Conservation (phyloP, 2,797 vertebrate species). For the Harpagifer antarcticus region DNA sequence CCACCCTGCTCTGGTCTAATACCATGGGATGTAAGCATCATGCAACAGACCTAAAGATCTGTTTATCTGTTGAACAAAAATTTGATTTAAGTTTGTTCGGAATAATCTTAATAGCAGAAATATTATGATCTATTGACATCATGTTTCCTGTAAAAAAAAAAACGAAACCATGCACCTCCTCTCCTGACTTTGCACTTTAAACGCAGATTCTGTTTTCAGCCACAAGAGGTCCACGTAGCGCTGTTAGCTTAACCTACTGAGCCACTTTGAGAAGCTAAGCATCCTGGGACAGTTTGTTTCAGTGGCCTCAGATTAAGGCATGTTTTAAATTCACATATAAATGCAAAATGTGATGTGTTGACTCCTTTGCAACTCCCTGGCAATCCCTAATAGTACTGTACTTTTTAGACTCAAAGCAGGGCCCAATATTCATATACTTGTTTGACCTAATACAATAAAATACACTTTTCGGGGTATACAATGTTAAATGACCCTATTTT, state of each 20-base stretch:
- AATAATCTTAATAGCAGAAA: background rate
- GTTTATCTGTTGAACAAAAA: background rate
- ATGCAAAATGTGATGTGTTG: background rate
- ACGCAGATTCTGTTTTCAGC: constrained; percentile 39
- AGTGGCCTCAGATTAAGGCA: background rate
- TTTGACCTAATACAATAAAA: background rate
- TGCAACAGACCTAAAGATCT: background rate
- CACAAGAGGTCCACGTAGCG: constrained; percentile 72
- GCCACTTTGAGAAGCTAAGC: background rate
- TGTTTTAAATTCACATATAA: constrained; percentile 6
- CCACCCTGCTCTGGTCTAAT: background rate
- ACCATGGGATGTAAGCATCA: background rate
- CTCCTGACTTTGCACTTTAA: background rate
- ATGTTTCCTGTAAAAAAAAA: background rate
- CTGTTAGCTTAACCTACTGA: constrained; percentile 20
- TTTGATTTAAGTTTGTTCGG: background rate
- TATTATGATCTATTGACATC: background rate
- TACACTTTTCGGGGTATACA: background rate
- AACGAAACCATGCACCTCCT: background rate
- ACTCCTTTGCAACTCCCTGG: constrained; percentile 18
- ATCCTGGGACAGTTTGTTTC: background rate
- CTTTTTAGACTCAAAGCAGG: constrained; percentile 8
- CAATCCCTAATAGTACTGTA: background rate
- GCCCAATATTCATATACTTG: background rate
- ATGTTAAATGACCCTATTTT: background rate